These are phyloP conservation scores for Mesoligia furuncula DNA, from an alignment of 2,888 invertebrate genomes.

Conservation along the genomic window DNA sequence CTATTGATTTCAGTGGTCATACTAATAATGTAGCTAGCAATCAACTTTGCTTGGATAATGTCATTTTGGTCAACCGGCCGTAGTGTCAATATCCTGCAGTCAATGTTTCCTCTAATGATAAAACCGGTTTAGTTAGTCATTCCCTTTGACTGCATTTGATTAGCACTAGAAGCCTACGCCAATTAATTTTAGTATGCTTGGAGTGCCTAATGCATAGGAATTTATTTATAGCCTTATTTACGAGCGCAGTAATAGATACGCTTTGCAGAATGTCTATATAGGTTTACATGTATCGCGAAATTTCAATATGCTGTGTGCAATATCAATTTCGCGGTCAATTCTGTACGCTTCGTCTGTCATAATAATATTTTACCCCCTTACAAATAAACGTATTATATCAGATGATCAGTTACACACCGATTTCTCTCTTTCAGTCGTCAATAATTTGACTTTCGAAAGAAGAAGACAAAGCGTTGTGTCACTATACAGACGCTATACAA, in stretches of 20 bases:
- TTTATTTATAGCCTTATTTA: not conserved
- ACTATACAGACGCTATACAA: no score
- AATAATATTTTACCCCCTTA: constrained; percentile 16
- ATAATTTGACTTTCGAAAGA: no score
- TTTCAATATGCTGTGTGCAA: constrained; percentile 33
- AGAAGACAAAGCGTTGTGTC: no score
- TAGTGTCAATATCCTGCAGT: not conserved
- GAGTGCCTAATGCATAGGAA: not conserved
- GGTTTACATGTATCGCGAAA: constrained; percentile 18
- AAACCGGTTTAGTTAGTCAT: constrained; percentile 13
- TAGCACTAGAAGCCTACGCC: not conserved
- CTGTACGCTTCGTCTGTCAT: constrained; percentile 28
- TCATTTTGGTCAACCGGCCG: not conserved
- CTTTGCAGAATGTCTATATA: constrained; percentile 23
- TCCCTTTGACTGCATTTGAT: constrained; percentile 4
- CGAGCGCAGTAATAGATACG: constrained; percentile 4
- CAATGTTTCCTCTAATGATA: not conserved
- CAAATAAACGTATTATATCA: no score
- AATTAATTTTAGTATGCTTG: not conserved
- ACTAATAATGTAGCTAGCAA: not conserved
- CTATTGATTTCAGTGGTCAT: not conserved
- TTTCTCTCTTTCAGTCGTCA: no score
- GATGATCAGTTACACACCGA: no score
- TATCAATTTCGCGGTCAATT: constrained; percentile 51
- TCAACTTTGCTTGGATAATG: not conserved